phyloP scores from a whole-genome alignment of 1,140 invertebrate species.

The Drosophila leontia region DNA sequence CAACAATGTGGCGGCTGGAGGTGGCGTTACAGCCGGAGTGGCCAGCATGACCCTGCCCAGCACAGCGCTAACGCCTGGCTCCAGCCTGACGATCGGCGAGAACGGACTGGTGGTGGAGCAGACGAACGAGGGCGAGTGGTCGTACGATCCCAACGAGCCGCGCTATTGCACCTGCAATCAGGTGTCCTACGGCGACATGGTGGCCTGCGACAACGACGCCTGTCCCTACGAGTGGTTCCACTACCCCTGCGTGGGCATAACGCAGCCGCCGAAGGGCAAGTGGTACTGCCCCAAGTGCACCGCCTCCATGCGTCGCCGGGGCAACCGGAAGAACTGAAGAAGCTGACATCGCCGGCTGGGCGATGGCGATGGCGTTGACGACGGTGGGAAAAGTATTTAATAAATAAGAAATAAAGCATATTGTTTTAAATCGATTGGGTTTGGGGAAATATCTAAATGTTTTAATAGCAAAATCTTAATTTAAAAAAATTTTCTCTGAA shows the following conservation, averaged over 20 bases:
- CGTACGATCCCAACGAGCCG: slow-evolving; percentile 96
- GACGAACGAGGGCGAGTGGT: slow-evolving; percentile 90
- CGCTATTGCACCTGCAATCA: slow-evolving; percentile 99
- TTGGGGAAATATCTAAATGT: too few relatives aligned
- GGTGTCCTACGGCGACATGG: slow-evolving; percentile 99
- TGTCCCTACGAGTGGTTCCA: slow-evolving; percentile 99
- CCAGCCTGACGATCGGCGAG: slow-evolving; percentile 67
- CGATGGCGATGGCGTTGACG: neutral
- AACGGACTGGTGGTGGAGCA: slow-evolving; percentile 85
- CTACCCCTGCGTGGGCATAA: slow-evolving; percentile 98
- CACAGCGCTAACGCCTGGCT: slow-evolving; percentile 26
- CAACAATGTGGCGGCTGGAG: neutral
- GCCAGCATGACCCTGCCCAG: slow-evolving; percentile 19
- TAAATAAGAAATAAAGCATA: neutral
- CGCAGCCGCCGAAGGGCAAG: slow-evolving; percentile 97
- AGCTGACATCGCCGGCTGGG: slow-evolving; percentile 28
- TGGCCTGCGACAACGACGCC: slow-evolving; percentile 98
- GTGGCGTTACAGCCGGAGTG: slow-evolving; percentile 19
- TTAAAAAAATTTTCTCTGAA: too few relatives aligned
- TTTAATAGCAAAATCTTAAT: too few relatives aligned
- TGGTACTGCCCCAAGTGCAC: slow-evolving; percentile 99
- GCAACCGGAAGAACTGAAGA: slow-evolving; percentile 89
- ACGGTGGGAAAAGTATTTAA: neutral
- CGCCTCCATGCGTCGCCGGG: slow-evolving; percentile 94
- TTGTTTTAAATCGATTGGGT: too few relatives aligned